phyloP scores from a whole-genome alignment of 2,113 vertebrate species.

The Poeciliopsis prolifica region DNA sequence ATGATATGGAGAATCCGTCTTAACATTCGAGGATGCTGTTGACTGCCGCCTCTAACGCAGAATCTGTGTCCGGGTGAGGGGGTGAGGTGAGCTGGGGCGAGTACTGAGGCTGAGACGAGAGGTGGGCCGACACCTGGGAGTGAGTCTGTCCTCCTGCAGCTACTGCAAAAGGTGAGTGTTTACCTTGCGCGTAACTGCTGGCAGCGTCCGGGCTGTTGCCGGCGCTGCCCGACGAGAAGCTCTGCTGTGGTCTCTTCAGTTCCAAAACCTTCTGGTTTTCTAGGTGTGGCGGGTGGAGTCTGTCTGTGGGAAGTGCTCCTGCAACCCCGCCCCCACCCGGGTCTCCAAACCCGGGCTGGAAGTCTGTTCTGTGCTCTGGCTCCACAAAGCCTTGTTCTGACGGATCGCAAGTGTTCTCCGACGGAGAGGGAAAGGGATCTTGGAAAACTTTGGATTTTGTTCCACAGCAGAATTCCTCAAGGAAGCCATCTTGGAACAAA shows the following conservation, averaged over 20 bases:
- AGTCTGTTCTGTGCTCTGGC: conserved; percentile 77
- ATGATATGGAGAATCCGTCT: conserved; percentile 50
- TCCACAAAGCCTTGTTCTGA: conserved; percentile 53
- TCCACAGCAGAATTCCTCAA: conserved; percentile 95
- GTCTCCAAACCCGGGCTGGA: conserved; percentile 70
- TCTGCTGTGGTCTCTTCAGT: conserved; percentile 85
- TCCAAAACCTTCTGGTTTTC: conserved; percentile 89
- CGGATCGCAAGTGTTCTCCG: conserved; percentile 39
- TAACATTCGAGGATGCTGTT: conserved; percentile 99
- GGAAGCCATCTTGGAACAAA: conserved; percentile 84
- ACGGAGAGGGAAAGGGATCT: conserved; percentile 36
- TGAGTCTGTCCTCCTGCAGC: conserved; percentile 51
- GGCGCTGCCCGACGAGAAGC: conserved; percentile 62
- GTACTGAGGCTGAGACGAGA: conserved; percentile 67
- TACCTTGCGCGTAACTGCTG: conserved; percentile 59
- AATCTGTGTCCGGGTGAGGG: conserved; percentile 88
- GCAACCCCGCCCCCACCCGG: conserved; percentile 68
- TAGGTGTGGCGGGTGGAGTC: conserved; percentile 72
- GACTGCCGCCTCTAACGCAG: conserved; percentile 97
- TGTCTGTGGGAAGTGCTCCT: conserved; percentile 69
- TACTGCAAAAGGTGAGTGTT: conserved; percentile 37
- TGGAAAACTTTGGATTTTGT: conserved; percentile 79
- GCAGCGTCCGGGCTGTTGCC: conserved; percentile 47
- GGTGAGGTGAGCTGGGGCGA: conserved; percentile 84
- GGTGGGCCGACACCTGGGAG: conserved; percentile 46